These are phyloP conservation scores for Heliconius hermathena DNA, from an alignment of 1,140 invertebrate genomes.

Conservation along the genomic window DNA sequence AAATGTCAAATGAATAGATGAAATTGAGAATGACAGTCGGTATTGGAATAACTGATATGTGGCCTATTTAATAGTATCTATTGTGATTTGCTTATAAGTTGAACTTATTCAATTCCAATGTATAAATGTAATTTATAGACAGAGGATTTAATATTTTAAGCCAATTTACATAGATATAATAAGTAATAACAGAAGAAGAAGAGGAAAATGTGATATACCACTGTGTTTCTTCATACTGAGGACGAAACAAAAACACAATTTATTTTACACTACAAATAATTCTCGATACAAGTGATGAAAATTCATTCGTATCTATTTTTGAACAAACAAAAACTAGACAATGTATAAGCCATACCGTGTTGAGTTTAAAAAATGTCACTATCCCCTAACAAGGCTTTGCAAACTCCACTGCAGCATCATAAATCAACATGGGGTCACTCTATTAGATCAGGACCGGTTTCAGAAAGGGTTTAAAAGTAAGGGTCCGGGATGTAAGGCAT, in stretches of 20 bases:
- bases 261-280: background rate
- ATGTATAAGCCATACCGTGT: conserved; percentile 31
- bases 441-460: conserved; percentile 75
- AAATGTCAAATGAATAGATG: too few species aligned
- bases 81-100: too few species aligned
- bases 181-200: too few species aligned
- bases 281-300: conserved; percentile 12
- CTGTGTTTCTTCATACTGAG: too few species aligned
- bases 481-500: conserved; percentile 45
- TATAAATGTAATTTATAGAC: too few species aligned
- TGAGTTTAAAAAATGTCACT: conserved; percentile 57
- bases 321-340: conserved; percentile 41
- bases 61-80: too few species aligned
- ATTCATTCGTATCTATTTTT: conserved; percentile 30
- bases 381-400: conserved; percentile 67
- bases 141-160: too few species aligned
- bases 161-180: too few species aligned
- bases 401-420: conserved; percentile 67
- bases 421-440: conserved; percentile 62
- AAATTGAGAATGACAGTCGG: too few species aligned
- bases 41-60: too few species aligned
- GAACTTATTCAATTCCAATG: too few species aligned
- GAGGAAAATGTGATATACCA: background rate
- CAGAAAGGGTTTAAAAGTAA: conserved; percentile 66
- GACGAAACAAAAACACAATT: background rate